Percentiles rank a stretch among this genome's conserved stretches.
phyloP scores from a whole-genome alignment of 64 coral and sea anemone species.

The Pachyseris speciosa region DNA sequence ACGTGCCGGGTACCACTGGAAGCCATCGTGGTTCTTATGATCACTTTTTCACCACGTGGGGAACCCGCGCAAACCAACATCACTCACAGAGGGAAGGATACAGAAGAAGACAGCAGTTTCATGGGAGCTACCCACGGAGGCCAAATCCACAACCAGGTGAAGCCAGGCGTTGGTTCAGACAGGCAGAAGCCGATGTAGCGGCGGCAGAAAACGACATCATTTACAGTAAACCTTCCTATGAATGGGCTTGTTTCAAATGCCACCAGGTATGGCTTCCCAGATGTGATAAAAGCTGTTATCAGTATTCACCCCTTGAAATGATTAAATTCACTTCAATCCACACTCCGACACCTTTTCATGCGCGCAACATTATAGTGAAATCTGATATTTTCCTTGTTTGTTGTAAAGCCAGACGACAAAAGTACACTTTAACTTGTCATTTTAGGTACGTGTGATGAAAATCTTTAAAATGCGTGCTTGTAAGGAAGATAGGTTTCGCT shows the following conservation, averaged over 20 bases:
- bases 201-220: conserved; percentile 40
- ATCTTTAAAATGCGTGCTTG: no score
- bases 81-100: background rate
- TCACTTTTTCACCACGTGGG: background rate
- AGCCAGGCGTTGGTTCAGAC: conserved; percentile 74
- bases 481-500: no score
- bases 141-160: conserved; percentile 27
- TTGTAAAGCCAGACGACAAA: no score
- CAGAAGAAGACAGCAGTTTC: background rate
- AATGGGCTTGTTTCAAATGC: conserved; percentile 85
- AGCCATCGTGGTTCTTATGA: background rate
- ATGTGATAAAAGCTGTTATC: no score
- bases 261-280: conserved; percentile 75
- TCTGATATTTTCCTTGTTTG: no score
- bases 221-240: conserved; percentile 27
- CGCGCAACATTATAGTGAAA: no score
- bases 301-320: no score
- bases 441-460: no score
- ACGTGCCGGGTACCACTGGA: background rate
- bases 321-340: no score
- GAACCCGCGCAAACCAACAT: background rate
- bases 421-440: no score
- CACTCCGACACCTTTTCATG: no score
- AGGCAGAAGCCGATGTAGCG: conserved; percentile 65
- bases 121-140: background rate